Evolutionary conservation across 1,140 invertebrate species (phyloP), one percentile per base, ranked within the genome.

Genomic region (Drosophila punjabiensis): DNA sequence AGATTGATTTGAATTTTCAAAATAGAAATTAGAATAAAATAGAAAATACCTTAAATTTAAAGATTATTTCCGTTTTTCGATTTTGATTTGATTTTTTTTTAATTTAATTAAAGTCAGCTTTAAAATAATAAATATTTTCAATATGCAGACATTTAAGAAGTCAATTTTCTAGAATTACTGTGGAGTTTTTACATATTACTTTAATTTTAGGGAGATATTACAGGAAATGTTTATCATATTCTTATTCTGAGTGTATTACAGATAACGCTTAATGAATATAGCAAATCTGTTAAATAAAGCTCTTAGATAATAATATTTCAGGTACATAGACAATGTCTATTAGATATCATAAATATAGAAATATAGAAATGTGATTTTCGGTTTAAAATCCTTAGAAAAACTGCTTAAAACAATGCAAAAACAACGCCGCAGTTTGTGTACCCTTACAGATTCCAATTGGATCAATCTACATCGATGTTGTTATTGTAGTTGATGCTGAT

Each of bases 231-330:
- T 45, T 13, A 10, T 18, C 2, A 1, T 14, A 16, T 28, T 16
- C 1, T 47, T 45, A 3, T 32, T 53, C 2, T 8, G 4, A 18
- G 6, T 53, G 30, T 35, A 55, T 9, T 14, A 4, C 6, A 55
- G 52, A 55, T 55, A 55, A 14, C n/a, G 32, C 30, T 18, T 9
- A 14, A 35, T 55, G 13, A 55, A 55, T 55, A 20, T 55, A 55
- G 20, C 52, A 20, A 55, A 35, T 37, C 14, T 37, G 20, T 35
- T 56, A 13, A 52, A 18, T 63, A 0, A 24, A 52, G 9, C 11
- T 3, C 5, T 4, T 7, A 28, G 32, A 62, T 50, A 62, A 9
- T 14, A 28, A 50, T 35, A 52, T 2, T 5, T 7, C 8, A 64
- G 8, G 28, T 16, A 39, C 5, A 8, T 16, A 28, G 4, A 37